Conservation (phyloP, 2,888 invertebrate genomes). For the Yponomeuta plumbellus region DNA sequence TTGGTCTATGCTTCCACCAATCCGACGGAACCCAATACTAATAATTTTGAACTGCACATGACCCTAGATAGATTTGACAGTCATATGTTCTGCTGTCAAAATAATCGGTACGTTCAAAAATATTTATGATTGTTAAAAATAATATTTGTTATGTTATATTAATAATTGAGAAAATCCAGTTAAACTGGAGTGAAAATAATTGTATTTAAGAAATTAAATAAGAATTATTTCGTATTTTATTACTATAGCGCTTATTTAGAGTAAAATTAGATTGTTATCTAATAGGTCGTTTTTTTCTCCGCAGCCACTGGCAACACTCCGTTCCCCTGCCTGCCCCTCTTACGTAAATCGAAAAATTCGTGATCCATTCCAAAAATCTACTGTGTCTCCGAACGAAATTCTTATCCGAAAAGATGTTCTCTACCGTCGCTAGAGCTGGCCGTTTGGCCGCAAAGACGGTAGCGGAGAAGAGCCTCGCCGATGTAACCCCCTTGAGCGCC, state of each 20-base stretch:
- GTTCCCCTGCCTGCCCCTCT: constrained; percentile 30
- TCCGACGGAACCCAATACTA: not conserved
- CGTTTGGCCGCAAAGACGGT: constrained; percentile 69
- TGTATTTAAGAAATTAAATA: not conserved
- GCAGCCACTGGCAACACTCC: constrained; percentile 21
- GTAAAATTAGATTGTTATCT: not conserved
- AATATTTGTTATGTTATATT: not conserved
- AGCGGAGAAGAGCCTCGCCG: constrained; percentile 65
- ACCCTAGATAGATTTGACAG: not conserved
- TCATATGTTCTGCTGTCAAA: not conserved
- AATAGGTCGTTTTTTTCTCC: not conserved
- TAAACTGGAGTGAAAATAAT: not conserved
- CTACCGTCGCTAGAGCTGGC: constrained; percentile 71
- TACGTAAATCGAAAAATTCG: constrained; percentile 38
- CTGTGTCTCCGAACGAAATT: constrained; percentile 46
- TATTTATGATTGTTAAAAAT: not conserved
- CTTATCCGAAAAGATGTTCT: constrained; percentile 59
- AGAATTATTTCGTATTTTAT: not conserved
- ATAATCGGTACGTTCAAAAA: not conserved
- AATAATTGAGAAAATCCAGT: not conserved
- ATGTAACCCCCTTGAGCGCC: constrained; percentile 70
- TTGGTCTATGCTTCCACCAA: no score
- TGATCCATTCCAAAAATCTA: constrained; percentile 34
- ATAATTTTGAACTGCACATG: not conserved
- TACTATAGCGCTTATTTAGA: not conserved